A percentile compares a stretch with the other conserved stretches of the same genome.
These are phyloP conservation scores for Hemibates koningsi DNA, from an alignment of 2,113 vertebrate genomes.

Conservation along the genomic window DNA sequence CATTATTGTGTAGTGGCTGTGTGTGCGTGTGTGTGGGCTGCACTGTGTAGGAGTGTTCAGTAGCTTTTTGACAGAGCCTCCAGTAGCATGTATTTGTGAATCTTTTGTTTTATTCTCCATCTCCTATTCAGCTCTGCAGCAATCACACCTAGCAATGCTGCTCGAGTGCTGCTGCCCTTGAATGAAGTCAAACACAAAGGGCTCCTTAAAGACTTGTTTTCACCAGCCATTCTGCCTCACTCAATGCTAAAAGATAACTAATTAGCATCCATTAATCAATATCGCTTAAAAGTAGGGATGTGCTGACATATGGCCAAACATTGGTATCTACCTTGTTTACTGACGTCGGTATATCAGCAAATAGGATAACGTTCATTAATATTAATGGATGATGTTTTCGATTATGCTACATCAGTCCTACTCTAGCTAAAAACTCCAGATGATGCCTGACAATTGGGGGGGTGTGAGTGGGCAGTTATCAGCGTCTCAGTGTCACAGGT, in stretches of 20 bases:
- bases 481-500: not conserved
- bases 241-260: not conserved
- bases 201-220: constrained; percentile 3
- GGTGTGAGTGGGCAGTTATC: not conserved
- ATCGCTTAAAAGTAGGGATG: not conserved
- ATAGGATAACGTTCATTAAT: not conserved
- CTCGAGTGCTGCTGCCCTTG: constrained; percentile 30
- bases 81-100: constrained; percentile 61
- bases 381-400: not conserved
- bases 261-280: not conserved
- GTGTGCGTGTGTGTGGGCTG: constrained; percentile 46
- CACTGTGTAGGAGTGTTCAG: constrained; percentile 58
- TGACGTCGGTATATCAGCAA: not conserved
- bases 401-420: not conserved
- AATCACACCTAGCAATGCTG: constrained; percentile 35
- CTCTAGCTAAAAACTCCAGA: not conserved
- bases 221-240: not conserved
- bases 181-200: not conserved
- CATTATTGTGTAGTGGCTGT: constrained; percentile 11
- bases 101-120: constrained; percentile 62
- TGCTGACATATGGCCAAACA: not conserved
- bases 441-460: not conserved
- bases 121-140: constrained; percentile 38
- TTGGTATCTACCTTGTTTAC: not conserved
- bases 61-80: constrained; percentile 69